Conservation (phyloP, 2,888 invertebrate species). For the Chrysolina haemoptera region DNA sequence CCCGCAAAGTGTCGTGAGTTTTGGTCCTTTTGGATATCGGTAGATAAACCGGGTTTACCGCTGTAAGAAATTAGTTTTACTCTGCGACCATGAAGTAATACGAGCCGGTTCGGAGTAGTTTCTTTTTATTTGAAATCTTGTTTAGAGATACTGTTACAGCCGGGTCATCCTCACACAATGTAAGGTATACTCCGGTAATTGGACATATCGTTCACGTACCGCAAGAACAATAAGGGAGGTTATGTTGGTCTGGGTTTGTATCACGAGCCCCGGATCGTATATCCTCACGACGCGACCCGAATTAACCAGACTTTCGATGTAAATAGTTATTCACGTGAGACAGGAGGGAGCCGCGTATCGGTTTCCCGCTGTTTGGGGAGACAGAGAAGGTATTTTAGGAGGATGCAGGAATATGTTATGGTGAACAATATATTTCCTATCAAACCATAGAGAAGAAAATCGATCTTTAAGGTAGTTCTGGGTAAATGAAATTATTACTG, state of each 20-base stretch:
- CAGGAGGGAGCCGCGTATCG: not conserved
- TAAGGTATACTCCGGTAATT: slow-evolving; percentile 9
- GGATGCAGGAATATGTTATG: not conserved
- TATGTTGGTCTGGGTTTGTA: not conserved
- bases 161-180: not conserved
- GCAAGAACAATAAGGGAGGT: slow-evolving; percentile 18
- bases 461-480: not conserved
- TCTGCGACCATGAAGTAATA: not conserved
- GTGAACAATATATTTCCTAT: no score
- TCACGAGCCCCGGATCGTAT: slow-evolving; percentile 15
- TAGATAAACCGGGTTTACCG: not conserved
- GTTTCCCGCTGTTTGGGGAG: not conserved
- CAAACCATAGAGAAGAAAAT: not conserved
- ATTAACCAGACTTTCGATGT: slow-evolving; percentile 16
- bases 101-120: not conserved
- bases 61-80: not conserved
- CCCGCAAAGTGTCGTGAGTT: not conserved
- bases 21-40: not conserved
- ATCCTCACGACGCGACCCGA: slow-evolving; percentile 11
- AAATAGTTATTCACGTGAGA: slow-evolving; percentile 17
- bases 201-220: slow-evolving; percentile 22
- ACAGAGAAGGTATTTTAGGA: not conserved
- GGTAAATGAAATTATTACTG: no score
- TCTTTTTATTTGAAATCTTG: not conserved
- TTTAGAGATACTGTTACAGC: not conserved